A percentile compares a stretch with the other conserved stretches of the same genome.
phyloP scores from a whole-genome alignment of 1,140 invertebrate genomes.

The Agrilus planipennis region DNA sequence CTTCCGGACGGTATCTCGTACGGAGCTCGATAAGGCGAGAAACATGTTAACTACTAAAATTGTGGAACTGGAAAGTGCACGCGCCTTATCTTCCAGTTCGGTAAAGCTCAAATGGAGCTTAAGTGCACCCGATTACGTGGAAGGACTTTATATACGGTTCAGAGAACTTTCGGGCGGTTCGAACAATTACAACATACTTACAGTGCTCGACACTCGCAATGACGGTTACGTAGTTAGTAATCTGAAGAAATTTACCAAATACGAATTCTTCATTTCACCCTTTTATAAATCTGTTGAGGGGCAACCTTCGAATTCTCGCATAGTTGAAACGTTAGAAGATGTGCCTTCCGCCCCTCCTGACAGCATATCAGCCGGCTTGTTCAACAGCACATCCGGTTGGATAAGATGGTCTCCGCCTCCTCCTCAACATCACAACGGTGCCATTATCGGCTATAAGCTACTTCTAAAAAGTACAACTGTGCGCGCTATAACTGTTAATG shows the following conservation, averaged over 20 bases:
- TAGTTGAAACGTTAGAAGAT: conserved; percentile 59
- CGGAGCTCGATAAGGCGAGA: conserved; percentile 67
- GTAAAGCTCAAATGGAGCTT: conserved; percentile 79
- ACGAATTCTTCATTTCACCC: conserved; percentile 79
- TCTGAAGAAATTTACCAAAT: conserved; percentile 71
- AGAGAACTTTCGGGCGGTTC: conserved; percentile 56
- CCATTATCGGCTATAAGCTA: conserved; percentile 72
- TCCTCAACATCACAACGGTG: conserved; percentile 65
- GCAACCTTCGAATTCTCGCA: conserved; percentile 63
- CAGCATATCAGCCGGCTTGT: conserved; percentile 66
- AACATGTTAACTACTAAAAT: conserved; percentile 68
- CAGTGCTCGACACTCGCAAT: conserved; percentile 39
- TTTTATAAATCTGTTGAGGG: conserved; percentile 76
- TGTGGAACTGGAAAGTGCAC: conserved; percentile 64
- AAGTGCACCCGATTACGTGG: conserved; percentile 47
- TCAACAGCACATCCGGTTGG: conserved; percentile 61
- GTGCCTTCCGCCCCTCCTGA: conserved; percentile 73
- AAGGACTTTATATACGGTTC: conserved; percentile 90
- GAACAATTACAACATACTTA: conserved; percentile 56
- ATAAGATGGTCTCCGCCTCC: conserved; percentile 73
- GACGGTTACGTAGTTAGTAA: conserved; percentile 51
- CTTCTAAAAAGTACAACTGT: conserved; percentile 25
- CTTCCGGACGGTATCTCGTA: conserved; percentile 55
- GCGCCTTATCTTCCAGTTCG: conserved; percentile 65
- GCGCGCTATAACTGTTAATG: conserved; percentile 46